phyloP scores from a whole-genome alignment of 2,888 invertebrate species.

The Dasypolia templi region DNA sequence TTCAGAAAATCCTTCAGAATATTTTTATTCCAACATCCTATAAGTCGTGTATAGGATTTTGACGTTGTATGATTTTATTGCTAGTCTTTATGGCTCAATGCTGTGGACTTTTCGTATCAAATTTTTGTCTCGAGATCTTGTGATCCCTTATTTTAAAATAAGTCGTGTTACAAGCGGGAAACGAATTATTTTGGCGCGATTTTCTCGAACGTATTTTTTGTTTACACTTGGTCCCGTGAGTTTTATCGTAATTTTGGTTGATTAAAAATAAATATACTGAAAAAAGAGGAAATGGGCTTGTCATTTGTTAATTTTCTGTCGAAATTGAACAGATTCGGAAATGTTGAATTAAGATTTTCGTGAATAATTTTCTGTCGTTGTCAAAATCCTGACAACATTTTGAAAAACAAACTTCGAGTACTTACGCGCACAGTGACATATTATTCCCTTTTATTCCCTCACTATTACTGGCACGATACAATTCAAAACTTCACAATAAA shows the following conservation, averaged over 20 bases:
- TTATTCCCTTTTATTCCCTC: constrained; percentile 10
- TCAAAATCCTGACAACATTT: not conserved
- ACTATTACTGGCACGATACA: constrained; percentile 1
- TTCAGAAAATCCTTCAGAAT: constrained; percentile 28
- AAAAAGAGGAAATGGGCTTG: not conserved
- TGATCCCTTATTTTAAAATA: constrained; percentile 58
- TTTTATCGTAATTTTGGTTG: constrained; percentile 6
- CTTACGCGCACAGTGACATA: not conserved
- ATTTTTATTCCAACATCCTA: constrained; percentile 36
- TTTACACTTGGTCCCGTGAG: constrained; percentile 12
- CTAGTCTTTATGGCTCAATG: constrained; percentile 56
- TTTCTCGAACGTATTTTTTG: constrained; percentile 26
- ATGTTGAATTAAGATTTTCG: not conserved
- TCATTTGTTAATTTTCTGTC: not conserved
- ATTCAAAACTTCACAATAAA: constrained; percentile 53
- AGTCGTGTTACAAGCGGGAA: constrained; percentile 32
- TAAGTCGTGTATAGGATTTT: constrained; percentile 47
- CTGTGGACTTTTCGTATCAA: constrained; percentile 59
- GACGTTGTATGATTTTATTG: constrained; percentile 58
- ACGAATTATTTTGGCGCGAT: constrained; percentile 37
- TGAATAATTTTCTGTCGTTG: not conserved
- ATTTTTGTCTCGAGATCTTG: constrained; percentile 54
- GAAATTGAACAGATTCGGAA: not conserved
- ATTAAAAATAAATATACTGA: constrained; percentile 14
- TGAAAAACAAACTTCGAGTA: not conserved